Conservation (phyloP, 2,888 invertebrate species). For the Pyrgus malvae region DNA sequence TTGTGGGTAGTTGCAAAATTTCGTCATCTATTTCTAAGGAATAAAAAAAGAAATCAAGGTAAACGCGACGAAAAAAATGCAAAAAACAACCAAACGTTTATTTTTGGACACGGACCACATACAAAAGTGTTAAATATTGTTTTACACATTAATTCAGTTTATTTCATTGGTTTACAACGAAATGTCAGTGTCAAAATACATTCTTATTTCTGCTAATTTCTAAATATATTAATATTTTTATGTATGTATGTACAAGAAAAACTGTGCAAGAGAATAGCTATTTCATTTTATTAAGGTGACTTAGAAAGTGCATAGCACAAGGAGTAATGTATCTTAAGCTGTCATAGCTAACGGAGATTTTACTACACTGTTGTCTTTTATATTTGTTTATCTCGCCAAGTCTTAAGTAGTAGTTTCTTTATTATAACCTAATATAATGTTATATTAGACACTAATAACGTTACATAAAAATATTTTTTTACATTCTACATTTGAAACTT, state of each 20-base stretch:
- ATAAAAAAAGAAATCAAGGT: neutral
- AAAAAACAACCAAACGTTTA: constrained; percentile 13
- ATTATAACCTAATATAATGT: no score
- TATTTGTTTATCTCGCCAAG: no score
- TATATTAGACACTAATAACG: no score
- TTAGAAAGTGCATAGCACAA: neutral
- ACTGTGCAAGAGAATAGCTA: neutral
- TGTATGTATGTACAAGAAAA: constrained; percentile 4
- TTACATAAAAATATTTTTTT: no score
- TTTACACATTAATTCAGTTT: neutral
- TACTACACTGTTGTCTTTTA: no score
- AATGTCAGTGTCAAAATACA: neutral
- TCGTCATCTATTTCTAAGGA: neutral
- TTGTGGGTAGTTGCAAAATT: no score
- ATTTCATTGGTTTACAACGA: constrained; percentile 3
- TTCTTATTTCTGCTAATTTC: constrained; percentile 2
- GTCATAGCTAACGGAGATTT: no score
- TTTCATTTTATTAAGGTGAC: neutral
- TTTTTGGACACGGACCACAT: constrained; percentile 16
- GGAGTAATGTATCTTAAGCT: no score
- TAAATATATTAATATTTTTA: neutral
- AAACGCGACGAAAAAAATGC: neutral
- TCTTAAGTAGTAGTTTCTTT: no score
- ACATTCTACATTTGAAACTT: no score
- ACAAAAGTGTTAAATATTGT: constrained; percentile 7